Percentiles rank a stretch among this genome's conserved stretches.
Evolutionary conservation across 2,888 invertebrate genomes (phyloP).

Genomic region (Cheilosia vernalis): DNA sequence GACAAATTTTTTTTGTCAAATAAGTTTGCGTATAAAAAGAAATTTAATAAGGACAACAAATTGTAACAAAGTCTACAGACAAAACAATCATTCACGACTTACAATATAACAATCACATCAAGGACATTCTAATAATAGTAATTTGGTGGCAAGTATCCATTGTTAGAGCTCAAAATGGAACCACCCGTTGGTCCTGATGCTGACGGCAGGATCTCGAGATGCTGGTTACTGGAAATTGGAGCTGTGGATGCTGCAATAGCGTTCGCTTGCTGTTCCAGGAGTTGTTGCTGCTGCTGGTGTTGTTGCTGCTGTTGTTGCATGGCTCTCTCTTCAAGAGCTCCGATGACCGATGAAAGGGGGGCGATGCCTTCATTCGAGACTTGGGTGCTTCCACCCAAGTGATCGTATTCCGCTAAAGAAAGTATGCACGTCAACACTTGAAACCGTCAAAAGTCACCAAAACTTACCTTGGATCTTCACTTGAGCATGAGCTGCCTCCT

Average conservation of each 20-base stretch:
- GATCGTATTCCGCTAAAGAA: conserved; percentile 64
- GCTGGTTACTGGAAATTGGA: conserved; percentile 30
- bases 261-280: conserved; percentile 38
- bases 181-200: conserved; percentile 24
- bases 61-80: conserved; percentile 17
- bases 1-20: background rate
- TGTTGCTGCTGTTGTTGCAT: conserved; percentile 48
- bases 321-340: conserved; percentile 55
- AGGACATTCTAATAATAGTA: conserved; percentile 49
- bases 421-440: background rate
- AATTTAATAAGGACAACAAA: conserved; percentile 58
- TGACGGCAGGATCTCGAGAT: conserved; percentile 38
- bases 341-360: conserved; percentile 65
- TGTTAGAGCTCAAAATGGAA: conserved; percentile 41
- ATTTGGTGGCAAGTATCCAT: conserved; percentile 63
- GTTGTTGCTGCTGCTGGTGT: conserved; percentile 49
- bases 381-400: conserved; percentile 67
- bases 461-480: conserved; percentile 81
- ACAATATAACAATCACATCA: conserved; percentile 23
- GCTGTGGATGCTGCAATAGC: conserved; percentile 1
- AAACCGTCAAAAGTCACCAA: background rate
- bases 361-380: conserved; percentile 65
- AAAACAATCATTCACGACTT: conserved; percentile 37
- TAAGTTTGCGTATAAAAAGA: conserved; percentile 28
- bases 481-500: conserved; percentile 82